Percentiles rank a stretch among this genome's conserved stretches.
Conservation (phyloP, 2,113 vertebrate species). For the Nyctereutes procyonoides region DNA sequence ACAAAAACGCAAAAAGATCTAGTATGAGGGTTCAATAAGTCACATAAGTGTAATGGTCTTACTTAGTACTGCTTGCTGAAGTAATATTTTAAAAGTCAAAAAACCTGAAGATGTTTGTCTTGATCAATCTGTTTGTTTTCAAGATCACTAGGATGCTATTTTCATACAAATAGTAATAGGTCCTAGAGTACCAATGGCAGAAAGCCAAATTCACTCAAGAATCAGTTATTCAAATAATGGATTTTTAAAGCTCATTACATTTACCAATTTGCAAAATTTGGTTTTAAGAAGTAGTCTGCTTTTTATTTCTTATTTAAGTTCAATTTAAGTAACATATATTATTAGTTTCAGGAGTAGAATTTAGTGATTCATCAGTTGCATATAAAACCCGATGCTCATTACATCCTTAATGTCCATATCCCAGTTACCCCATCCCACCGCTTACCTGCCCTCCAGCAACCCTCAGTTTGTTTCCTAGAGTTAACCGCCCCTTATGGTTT, state of each 20-base stretch:
- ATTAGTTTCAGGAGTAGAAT: background rate
- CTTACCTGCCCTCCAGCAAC: background rate
- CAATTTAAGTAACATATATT: background rate
- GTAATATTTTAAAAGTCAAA: constrained; percentile 34
- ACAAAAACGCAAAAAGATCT: constrained; percentile 30
- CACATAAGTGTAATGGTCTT: background rate
- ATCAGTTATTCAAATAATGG: constrained; percentile 42
- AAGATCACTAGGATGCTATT: background rate
- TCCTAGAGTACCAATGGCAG: background rate
- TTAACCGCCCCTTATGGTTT: background rate
- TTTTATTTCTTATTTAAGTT: background rate
- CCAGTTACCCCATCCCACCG: background rate
- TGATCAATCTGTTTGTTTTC: constrained; percentile 7
- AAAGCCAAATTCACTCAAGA: constrained; percentile 5
- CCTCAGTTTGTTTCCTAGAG: background rate
- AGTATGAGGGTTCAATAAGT: background rate
- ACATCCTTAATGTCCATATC: background rate
- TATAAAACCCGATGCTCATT: background rate
- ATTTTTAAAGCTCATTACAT: background rate
- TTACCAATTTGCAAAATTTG: constrained; percentile 8
- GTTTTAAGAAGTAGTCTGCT: background rate
- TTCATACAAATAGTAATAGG: constrained; percentile 1
- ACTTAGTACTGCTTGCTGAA: background rate
- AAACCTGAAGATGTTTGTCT: constrained; percentile 1
- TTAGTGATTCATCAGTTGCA: background rate